Conservation (phyloP, 2,113 vertebrate genomes). For the Atlantisia rogersi region DNA sequence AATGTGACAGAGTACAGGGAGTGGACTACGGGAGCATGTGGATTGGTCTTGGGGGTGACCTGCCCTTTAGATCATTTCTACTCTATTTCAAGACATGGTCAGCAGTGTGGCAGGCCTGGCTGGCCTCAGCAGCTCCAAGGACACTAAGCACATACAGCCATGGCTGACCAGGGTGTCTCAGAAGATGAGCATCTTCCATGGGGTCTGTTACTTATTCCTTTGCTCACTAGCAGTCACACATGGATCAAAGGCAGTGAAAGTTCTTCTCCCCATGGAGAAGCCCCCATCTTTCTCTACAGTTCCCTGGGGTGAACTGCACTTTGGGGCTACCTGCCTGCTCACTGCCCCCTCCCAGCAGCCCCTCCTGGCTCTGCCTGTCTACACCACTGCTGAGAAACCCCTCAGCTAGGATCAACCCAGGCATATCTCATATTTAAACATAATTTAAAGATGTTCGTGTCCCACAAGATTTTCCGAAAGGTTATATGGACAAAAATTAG, state of each 20-base stretch:
- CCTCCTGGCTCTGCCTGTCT: neutral
- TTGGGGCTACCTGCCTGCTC: neutral
- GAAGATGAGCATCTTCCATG: neutral
- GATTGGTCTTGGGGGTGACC: neutral
- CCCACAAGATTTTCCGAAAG: neutral
- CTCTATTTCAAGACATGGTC: neutral
- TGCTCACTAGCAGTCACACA: neutral
- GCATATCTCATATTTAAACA: neutral
- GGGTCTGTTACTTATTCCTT: neutral
- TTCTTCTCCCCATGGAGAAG: neutral
- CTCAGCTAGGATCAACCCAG: neutral
- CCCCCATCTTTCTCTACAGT: neutral
- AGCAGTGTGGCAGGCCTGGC: neutral
- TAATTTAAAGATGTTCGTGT: neutral
- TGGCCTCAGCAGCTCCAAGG: neutral
- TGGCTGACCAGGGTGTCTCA: neutral
- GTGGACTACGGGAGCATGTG: neutral
- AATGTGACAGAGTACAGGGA: neutral
- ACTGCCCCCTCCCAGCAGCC: neutral
- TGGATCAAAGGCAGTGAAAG: neutral
- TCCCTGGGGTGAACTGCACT: neutral
- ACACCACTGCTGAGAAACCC: neutral
- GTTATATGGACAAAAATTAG: neutral
- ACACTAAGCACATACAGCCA: neutral
- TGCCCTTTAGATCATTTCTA: neutral